These are phyloP conservation scores for Hippopotamyrus pictus DNA, from an alignment of 2,797 vertebrate genomes.

Conservation along the genomic window DNA sequence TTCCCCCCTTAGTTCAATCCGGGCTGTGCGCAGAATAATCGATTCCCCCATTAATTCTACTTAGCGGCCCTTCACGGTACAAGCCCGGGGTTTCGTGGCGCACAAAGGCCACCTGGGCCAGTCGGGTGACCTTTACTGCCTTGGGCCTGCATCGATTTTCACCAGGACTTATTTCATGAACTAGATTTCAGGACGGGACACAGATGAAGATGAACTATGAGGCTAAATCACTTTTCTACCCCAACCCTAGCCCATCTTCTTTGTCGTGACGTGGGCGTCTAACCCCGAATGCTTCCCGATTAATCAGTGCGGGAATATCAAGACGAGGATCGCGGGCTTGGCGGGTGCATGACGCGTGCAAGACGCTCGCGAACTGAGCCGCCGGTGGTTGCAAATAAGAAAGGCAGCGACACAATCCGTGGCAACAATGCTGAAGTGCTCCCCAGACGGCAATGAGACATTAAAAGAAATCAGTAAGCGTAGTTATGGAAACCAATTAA, in stretches of 20 bases:
- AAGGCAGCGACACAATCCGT: slow-evolving; percentile 34
- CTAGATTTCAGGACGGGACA: slow-evolving; percentile 63
- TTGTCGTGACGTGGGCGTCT: not conserved
- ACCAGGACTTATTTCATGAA: slow-evolving; percentile 75
- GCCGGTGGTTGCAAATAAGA: slow-evolving; percentile 45
- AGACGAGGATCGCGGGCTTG: not conserved
- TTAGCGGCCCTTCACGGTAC: slow-evolving; percentile 63
- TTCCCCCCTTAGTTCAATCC: slow-evolving; percentile 66
- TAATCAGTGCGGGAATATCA: not conserved
- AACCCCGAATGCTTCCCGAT: not conserved
- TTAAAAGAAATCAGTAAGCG: slow-evolving; percentile 17
- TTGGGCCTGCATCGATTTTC: slow-evolving; percentile 70
- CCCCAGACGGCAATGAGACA: slow-evolving; percentile 32
- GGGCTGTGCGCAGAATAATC: slow-evolving; percentile 66
- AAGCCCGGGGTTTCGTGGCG: slow-evolving; percentile 58
- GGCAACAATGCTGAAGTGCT: slow-evolving; percentile 49
- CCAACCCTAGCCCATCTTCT: not conserved
- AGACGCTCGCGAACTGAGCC: slow-evolving; percentile 3
- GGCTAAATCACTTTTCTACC: slow-evolving; percentile 49
- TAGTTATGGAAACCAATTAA: slow-evolving; percentile 41
- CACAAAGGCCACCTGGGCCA: slow-evolving; percentile 62
- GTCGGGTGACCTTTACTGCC: slow-evolving; percentile 70
- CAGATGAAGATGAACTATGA: slow-evolving; percentile 77
- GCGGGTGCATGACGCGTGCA: not conserved
- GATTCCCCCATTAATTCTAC: slow-evolving; percentile 70